phyloP scores from a whole-genome alignment of 2,888 invertebrate species.

The Chaetoderma sp. region DNA sequence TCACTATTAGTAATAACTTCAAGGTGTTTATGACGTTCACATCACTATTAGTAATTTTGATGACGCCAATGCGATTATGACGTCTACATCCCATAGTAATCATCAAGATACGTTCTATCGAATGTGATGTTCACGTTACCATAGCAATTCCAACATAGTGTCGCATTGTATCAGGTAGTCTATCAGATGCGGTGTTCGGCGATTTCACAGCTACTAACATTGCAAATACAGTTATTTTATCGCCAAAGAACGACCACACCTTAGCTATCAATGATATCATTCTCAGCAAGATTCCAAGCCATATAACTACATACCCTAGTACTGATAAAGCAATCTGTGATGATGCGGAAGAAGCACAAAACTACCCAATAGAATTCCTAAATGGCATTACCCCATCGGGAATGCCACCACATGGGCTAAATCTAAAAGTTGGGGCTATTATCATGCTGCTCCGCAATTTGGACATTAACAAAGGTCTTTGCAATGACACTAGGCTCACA shows the following conservation, averaged over 20 bases:
- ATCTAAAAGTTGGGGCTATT: conserved; percentile 21
- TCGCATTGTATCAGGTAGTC: no score
- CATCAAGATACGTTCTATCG: no score
- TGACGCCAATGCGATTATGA: no score
- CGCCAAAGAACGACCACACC: conserved; percentile 32
- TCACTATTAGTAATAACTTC: no score
- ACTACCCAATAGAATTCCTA: conserved; percentile 32
- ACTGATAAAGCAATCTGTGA: conserved; percentile 9
- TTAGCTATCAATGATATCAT: conserved; percentile 22
- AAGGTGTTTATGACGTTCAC: no score
- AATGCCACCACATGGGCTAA: conserved; percentile 26
- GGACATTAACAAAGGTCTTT: conserved; percentile 26
- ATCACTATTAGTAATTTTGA: no score
- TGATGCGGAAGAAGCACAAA: conserved; percentile 16
- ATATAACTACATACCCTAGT: conserved; percentile 1
- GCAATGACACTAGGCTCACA: conserved; percentile 33
- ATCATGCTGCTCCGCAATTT: conserved; percentile 34
- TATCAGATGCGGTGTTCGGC: no score
- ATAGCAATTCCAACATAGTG: no score
- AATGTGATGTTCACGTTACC: no score
- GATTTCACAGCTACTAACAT: no score
- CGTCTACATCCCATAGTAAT: no score
- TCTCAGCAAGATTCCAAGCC: conserved; percentile 17
- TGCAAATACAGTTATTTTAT: conserved; percentile 39
- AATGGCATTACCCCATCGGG: conserved; percentile 33